Evolutionary conservation across 2,888 invertebrate genomes (phyloP).

Genomic region (Cremastobaeus sp.): DNA sequence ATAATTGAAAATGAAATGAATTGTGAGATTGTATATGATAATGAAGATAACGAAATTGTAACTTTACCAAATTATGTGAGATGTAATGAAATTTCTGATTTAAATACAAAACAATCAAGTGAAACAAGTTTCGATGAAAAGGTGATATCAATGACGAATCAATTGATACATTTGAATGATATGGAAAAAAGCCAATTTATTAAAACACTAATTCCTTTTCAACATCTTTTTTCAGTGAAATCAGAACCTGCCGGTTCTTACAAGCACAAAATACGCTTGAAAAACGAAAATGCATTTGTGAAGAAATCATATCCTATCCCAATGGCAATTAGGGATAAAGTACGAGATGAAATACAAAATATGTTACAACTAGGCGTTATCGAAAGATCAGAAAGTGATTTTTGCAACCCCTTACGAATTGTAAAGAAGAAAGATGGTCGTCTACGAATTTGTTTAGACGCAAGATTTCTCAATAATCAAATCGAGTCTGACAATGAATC

Average conservation of each 20-base stretch:
- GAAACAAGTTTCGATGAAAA: not conserved
- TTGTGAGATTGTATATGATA: not conserved
- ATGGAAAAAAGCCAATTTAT: slow-evolving; percentile 6
- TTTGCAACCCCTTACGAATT: slow-evolving; percentile 20
- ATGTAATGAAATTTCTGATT: slow-evolving; percentile 1
- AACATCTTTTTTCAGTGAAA: slow-evolving; percentile 15
- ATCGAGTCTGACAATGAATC: slow-evolving; percentile 68
- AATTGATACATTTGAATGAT: slow-evolving; percentile 1
- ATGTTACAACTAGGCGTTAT: slow-evolving; percentile 17
- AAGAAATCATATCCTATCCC: slow-evolving; percentile 23
- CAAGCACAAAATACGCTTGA: slow-evolving; percentile 14
- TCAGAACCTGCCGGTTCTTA: slow-evolving; percentile 5
- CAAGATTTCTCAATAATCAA: slow-evolving; percentile 66
- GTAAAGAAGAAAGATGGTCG: slow-evolving; percentile 31
- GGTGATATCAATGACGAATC: not conserved
- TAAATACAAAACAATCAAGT: not conserved
- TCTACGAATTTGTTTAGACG: slow-evolving; percentile 69
- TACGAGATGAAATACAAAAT: slow-evolving; percentile 4
- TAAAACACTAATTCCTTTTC: not conserved
- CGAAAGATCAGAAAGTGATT: slow-evolving; percentile 22
- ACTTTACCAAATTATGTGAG: not conserved
- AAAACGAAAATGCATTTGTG: not conserved
- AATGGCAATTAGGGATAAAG: slow-evolving; percentile 1
- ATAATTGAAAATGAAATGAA: not conserved
- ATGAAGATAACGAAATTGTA: not conserved